A percentile compares a stretch with the other conserved stretches of the same genome.
Evolutionary conservation across 2,113 vertebrate species (phyloP).

Genomic region (Atractosteus spatula): DNA sequence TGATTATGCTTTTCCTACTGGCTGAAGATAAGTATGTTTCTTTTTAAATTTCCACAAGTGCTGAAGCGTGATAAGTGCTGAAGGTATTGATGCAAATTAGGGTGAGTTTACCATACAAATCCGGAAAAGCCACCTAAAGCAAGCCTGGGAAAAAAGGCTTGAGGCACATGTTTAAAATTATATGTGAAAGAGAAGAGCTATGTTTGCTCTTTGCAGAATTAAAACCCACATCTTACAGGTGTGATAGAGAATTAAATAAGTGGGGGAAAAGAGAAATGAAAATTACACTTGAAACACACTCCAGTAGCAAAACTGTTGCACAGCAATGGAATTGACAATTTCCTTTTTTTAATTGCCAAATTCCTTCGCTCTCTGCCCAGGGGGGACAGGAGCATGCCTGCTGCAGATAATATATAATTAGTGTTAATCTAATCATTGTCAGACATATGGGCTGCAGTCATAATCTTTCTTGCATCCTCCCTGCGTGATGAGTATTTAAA

Average conservation of each 20-base stretch:
- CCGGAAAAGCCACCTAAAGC: neutral
- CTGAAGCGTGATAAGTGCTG: too few relatives aligned
- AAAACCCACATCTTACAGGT: neutral
- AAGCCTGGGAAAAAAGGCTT: neutral
- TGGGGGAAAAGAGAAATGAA: conserved; percentile 34
- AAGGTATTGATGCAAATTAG: neutral
- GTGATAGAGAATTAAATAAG: conserved; percentile 16
- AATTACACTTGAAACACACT: conserved; percentile 29
- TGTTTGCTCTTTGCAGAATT: neutral
- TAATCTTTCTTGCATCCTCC: conserved; percentile 49
- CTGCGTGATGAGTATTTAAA: conserved; percentile 44
- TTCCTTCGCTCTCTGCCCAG: conserved; percentile 54
- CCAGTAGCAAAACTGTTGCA: conserved; percentile 37
- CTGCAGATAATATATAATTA: conserved; percentile 72
- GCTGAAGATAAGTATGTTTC: too few relatives aligned
- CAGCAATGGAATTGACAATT: conserved; percentile 58
- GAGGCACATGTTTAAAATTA: neutral
- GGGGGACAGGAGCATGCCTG: conserved; percentile 50
- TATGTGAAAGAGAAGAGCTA: neutral
- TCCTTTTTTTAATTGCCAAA: conserved; percentile 68
- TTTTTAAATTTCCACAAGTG: too few relatives aligned
- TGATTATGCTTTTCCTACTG: too few relatives aligned
- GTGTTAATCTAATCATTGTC: conserved; percentile 72
- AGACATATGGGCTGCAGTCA: conserved; percentile 58
- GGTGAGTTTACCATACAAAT: neutral